phyloP scores from a whole-genome alignment of 1,140 invertebrate genomes.

The Lanistes nyassanus region DNA sequence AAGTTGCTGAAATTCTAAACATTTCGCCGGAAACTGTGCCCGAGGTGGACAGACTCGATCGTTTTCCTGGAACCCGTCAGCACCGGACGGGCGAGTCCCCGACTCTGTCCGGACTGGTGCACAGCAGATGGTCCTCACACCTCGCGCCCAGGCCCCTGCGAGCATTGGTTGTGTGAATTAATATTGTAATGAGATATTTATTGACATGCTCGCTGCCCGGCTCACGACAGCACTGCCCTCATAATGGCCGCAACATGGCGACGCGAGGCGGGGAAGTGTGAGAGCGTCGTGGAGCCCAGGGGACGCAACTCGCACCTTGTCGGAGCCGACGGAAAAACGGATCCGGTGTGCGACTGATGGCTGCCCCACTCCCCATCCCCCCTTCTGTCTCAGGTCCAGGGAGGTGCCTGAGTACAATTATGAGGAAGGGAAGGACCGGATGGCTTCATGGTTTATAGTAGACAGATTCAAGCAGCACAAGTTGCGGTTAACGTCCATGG shows the following conservation, averaged over 20 bases:
- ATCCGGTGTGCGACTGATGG: not conserved
- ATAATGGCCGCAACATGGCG: constrained; percentile 1
- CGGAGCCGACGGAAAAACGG: not conserved
- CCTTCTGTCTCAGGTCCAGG: no score
- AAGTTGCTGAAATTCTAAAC: no score
- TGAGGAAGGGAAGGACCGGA: no score
- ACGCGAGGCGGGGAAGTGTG: not conserved
- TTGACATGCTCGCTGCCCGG: constrained; percentile 6
- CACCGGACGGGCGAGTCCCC: no score
- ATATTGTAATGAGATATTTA: constrained; percentile 15
- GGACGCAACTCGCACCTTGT: constrained; percentile 7
- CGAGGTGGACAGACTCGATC: no score
- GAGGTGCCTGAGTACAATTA: no score
- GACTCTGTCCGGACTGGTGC: not conserved
- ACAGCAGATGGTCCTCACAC: constrained; percentile 9
- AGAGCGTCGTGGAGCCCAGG: not conserved
- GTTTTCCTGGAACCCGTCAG: no score
- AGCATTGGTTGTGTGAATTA: not conserved
- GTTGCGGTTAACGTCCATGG: no score
- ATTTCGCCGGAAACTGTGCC: no score
- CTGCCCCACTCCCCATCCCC: no score
- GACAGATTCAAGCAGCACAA: no score
- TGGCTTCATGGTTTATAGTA: no score
- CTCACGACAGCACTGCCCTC: constrained; percentile 1
- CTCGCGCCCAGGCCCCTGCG: not conserved